phyloP scores from a whole-genome alignment of 1,140 invertebrate species.

The Nylanderia fulva region DNA sequence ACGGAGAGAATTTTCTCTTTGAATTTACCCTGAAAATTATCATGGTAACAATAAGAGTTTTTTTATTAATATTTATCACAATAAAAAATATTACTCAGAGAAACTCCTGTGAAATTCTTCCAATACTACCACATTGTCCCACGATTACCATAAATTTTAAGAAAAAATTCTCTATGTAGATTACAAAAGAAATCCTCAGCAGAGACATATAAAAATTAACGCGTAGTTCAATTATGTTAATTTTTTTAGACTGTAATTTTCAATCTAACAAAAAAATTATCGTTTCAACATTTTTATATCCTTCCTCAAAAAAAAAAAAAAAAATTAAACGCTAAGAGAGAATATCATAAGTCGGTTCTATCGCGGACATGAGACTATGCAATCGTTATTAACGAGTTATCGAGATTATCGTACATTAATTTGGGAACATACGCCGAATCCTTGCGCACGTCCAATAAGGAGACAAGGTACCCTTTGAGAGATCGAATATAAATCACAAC shows the following conservation, averaged over 20 bases:
- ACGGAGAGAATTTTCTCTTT: no score
- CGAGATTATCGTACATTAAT: not conserved
- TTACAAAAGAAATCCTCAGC: not conserved
- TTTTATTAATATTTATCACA: no score
- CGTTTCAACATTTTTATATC: not conserved
- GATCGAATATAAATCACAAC: conserved; percentile 69
- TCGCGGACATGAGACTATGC: not conserved
- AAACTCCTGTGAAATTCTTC: no score
- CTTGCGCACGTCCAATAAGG: not conserved
- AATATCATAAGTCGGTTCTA: not conserved
- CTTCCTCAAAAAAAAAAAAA: not conserved
- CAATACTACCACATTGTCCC: no score
- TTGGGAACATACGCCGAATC: not conserved
- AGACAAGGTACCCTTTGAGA: no score
- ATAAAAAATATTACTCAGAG: no score
- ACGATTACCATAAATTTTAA: no score
- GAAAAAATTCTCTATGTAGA: not conserved
- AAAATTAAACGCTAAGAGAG: not conserved
- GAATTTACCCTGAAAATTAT: no score
- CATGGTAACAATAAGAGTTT: no score
- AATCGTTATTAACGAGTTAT: not conserved
- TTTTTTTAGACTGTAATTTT: not conserved
- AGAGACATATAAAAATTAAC: not conserved
- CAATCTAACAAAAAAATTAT: not conserved
- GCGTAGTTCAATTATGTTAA: not conserved